A percentile compares a stretch with the other conserved stretches of the same genome.
phyloP scores from a whole-genome alignment of 2,797 vertebrate genomes.

The Poeciliopsis gracilis region DNA sequence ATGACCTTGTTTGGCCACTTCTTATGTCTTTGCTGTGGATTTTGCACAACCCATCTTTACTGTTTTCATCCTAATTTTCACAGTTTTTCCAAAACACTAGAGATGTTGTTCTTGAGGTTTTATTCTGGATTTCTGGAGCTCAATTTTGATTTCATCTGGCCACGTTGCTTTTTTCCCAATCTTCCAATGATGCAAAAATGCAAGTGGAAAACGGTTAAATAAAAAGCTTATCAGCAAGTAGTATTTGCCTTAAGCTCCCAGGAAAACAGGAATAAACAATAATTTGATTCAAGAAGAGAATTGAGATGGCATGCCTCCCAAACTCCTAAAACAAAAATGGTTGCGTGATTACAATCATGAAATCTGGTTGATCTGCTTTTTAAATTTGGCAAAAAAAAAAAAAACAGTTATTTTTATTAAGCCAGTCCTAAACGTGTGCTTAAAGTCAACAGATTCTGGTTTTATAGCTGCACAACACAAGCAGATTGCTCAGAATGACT shows the following conservation, averaged over 20 bases:
- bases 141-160: not conserved
- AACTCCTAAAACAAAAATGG: constrained; percentile 45
- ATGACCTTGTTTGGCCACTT: not conserved
- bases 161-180: not conserved
- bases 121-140: not conserved
- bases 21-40: not conserved
- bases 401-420: constrained; percentile 39
- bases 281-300: constrained; percentile 35
- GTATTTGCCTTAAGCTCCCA: not conserved
- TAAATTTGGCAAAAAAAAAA: constrained; percentile 40
- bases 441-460: constrained; percentile 32
- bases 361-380: constrained; percentile 56
- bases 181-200: not conserved
- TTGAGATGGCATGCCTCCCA: constrained; percentile 61
- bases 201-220: not conserved
- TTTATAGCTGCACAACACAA: constrained; percentile 16
- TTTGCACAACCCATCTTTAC: not conserved
- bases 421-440: constrained; percentile 29
- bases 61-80: not conserved
- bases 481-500: constrained; percentile 3
- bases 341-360: constrained; percentile 66
- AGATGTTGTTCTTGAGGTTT: not conserved
- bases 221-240: not conserved
- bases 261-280: constrained; percentile 50
- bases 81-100: not conserved